Conservation (phyloP, 2,113 vertebrate species). For the Glaucomys volans region DNA sequence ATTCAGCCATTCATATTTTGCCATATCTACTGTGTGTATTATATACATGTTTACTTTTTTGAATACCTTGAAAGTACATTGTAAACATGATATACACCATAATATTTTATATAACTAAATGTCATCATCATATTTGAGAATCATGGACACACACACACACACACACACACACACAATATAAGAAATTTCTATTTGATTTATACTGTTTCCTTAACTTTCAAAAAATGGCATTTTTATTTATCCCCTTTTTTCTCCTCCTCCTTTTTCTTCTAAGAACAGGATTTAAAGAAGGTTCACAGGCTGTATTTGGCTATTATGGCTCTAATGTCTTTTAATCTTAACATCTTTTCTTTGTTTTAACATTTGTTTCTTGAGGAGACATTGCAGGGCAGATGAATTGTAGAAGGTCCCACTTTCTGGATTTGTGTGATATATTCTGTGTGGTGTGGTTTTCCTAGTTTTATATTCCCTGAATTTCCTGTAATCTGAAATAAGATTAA, state of each 20-base stretch:
- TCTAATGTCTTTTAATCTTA: background rate
- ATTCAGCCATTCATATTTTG: background rate
- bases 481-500: background rate
- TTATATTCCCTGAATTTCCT: background rate
- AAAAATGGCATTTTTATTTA: background rate
- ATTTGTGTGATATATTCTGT: background rate
- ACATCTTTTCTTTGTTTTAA: background rate
- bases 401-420: background rate
- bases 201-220: background rate
- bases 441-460: background rate
- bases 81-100: background rate
- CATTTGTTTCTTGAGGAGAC: background rate
- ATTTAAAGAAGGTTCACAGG: background rate
- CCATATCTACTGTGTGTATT: background rate
- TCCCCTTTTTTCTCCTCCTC: background rate
- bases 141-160: background rate
- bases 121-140: background rate
- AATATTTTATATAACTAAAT: background rate
- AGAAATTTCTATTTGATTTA: background rate
- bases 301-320: background rate
- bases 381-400: background rate
- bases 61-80: constrained; percentile 39
- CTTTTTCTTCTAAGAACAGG: background rate
- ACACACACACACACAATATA: background rate
- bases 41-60: background rate